phyloP scores from a whole-genome alignment of 2,888 invertebrate species.

The Xiphydria camelus region DNA sequence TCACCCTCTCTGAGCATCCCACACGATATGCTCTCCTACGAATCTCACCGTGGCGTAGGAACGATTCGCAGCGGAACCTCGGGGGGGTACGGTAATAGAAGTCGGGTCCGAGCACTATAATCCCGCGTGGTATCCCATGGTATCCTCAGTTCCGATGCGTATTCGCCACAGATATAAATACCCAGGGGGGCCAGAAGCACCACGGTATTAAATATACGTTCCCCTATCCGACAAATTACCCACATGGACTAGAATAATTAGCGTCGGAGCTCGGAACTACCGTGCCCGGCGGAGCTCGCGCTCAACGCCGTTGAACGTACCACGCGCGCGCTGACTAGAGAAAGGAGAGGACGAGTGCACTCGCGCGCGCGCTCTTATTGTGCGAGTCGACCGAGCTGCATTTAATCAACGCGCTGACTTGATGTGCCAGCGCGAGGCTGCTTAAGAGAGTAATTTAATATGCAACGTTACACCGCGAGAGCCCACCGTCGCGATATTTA shows the following conservation, averaged over 20 bases:
- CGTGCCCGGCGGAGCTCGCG: not conserved
- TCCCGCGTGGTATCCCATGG: not conserved
- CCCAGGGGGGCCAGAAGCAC: slow-evolving; percentile 39
- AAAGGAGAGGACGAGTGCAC: too few relatives aligned
- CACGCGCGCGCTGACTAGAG: not conserved
- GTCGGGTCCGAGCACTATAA: slow-evolving; percentile 2
- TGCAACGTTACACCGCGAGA: slow-evolving; percentile 45
- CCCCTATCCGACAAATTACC: slow-evolving; percentile 51
- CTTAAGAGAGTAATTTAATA: slow-evolving; percentile 53
- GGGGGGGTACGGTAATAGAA: slow-evolving; percentile 1
- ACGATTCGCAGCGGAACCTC: too few relatives aligned
- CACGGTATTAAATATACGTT: slow-evolving; percentile 48
- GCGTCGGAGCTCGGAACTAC: slow-evolving; percentile 31
- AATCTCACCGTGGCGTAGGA: too few relatives aligned
- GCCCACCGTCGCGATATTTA: slow-evolving; percentile 42
- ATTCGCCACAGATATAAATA: slow-evolving; percentile 52
- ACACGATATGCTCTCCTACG: too few relatives aligned
- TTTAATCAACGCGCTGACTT: slow-evolving; percentile 34
- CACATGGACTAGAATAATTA: slow-evolving; percentile 54
- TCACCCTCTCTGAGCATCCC: too few relatives aligned
- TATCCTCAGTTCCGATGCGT: slow-evolving; percentile 22
- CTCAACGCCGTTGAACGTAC: not conserved
- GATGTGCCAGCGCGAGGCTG: slow-evolving; percentile 28
- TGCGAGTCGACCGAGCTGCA: slow-evolving; percentile 16
- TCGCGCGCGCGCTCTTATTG: slow-evolving; percentile 3